Base-by-base conservation (phyloP, 2,797 vertebrate species). In the Heliangelus exortis region DNA sequence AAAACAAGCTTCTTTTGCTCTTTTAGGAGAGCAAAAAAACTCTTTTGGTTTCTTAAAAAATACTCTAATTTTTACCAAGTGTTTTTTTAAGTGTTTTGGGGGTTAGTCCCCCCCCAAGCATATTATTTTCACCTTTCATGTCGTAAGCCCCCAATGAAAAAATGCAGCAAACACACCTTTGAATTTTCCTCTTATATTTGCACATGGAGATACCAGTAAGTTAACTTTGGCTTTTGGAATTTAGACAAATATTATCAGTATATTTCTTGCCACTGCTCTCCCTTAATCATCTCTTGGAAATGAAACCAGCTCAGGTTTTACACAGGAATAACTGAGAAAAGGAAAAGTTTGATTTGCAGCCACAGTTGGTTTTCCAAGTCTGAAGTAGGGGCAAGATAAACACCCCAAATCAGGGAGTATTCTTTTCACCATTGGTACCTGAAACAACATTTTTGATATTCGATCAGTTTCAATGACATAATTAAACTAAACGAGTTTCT, bases 401-500 rank as follows among this genome's bases (percentile, higher is more conserved):
- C 62, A 55, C 67, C 23, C 34, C 21, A 28, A n/a, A 55, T 53
- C 51, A 54, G 69, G 69, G 54, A 84, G 41, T 20, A 15, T 17
- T 61, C 28, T 45, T 84, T 90, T 85, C 59, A 54, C 43, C 50
- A 22, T 8, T 29, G 74, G 50, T 51, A 72, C 63, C 72, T 73
- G 65, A 88, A 85, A 63, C 26, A 48, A 39, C 23, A 1, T n/a
- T 84, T 88, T 92, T 36, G 75, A 48, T 89, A 69, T 76, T 76
- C 79, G n/a, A 28, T 76, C 33, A 25, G 25, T 41, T 87, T 74
- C 63, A 54, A 4, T 71, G 84, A 68, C 55, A 26, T 73, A 66
- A 84, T 92, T 80, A 91, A 91, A 68, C 73, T 61, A 51, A 54
- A 89, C 68, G 29, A 88, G 39, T 87, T 69, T 84, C 67, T 73